These are phyloP conservation scores for Acomys russatus DNA, from an alignment of 2,797 vertebrate genomes.

Conservation along the genomic window DNA sequence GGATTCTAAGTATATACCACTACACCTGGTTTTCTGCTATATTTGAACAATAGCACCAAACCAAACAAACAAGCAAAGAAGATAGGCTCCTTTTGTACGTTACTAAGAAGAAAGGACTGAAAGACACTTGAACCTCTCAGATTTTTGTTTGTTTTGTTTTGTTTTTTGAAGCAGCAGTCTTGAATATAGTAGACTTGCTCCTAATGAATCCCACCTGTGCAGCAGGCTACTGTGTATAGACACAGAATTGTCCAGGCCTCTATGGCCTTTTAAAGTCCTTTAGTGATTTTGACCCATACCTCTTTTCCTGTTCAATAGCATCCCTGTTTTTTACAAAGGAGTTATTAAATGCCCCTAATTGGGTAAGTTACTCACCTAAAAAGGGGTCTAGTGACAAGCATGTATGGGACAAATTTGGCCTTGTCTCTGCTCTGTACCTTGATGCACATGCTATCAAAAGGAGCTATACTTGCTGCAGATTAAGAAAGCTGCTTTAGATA, in stretches of 20 bases:
- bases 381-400: constrained; percentile 55
- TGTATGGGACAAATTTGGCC: constrained; percentile 28
- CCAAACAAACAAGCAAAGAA: background rate
- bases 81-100: background rate
- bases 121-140: background rate
- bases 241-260: constrained; percentile 28
- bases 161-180: background rate
- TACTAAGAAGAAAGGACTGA: background rate
- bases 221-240: constrained; percentile 38
- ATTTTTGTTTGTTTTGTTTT: background rate
- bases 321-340: constrained; percentile 37
- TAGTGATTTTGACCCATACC: constrained; percentile 12
- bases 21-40: background rate
- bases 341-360: constrained; percentile 1
- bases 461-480: background rate
- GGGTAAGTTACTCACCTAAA: constrained; percentile 26
- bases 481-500: constrained; percentile 73
- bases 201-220: constrained; percentile 21
- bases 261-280: constrained; percentile 13
- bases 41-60: background rate
- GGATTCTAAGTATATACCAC: background rate
- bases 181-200: constrained; percentile 42
- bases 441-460: background rate
- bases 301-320: background rate
- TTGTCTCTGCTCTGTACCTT: constrained; percentile 13